Conservation (phyloP, 2,797 vertebrate species). For the Ceyx erithaca region DNA sequence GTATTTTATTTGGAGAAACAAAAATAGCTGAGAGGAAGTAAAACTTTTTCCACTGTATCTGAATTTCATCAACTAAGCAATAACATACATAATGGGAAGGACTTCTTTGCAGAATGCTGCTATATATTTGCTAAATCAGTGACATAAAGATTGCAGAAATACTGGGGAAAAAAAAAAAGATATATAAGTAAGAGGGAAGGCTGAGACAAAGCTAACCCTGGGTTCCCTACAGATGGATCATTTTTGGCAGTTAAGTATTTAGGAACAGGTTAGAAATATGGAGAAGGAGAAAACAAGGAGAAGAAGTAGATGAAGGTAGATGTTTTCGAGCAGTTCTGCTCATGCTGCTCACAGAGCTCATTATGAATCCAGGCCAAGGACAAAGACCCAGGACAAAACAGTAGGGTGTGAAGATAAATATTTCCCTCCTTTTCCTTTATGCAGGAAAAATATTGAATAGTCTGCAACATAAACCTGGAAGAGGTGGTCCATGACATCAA, state of each 20-base stretch:
- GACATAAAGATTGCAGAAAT: not conserved
- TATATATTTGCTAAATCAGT: not conserved
- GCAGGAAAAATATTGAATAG: not conserved
- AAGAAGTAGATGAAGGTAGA: not conserved
- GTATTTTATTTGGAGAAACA: not conserved
- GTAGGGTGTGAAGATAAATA: not conserved
- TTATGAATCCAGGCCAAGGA: not conserved
- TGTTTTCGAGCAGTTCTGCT: not conserved
- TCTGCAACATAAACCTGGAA: not conserved
- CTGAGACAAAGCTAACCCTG: not conserved
- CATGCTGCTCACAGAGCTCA: not conserved
- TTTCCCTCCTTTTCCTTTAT: not conserved
- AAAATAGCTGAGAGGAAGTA: not conserved
- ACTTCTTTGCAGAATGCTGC: not conserved
- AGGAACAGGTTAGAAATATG: not conserved
- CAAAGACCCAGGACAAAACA: not conserved
- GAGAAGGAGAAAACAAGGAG: not conserved
- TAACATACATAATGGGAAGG: not conserved
- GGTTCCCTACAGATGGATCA: not conserved
- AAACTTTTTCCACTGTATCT: not conserved
- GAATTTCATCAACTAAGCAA: not conserved
- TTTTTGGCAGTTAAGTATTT: not conserved
- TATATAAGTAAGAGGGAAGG: not conserved
- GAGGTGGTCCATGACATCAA: not conserved
- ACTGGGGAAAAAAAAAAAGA: not conserved